phyloP scores from a whole-genome alignment of 2,797 vertebrate genomes.

The Coluber constrictor region DNA sequence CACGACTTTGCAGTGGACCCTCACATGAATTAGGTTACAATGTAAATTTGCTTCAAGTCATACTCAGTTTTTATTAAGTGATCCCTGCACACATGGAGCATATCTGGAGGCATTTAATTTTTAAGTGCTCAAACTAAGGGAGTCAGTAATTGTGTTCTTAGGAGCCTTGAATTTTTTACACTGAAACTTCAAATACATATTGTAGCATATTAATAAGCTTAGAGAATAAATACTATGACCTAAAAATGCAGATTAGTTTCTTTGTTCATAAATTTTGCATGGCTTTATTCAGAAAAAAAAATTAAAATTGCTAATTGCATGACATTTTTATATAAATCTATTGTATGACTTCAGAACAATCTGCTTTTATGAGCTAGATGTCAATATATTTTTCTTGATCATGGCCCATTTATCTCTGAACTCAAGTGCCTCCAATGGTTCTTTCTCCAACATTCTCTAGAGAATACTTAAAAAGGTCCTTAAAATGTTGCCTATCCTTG shows the following conservation, averaged over 20 bases:
- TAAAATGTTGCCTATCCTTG: neutral
- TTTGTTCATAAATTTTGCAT: slow-evolving; percentile 33
- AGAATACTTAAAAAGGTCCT: neutral
- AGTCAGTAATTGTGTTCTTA: slow-evolving; percentile 53
- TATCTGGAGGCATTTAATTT: slow-evolving; percentile 42
- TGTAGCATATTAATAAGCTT: slow-evolving; percentile 33
- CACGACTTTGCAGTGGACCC: slow-evolving; percentile 1
- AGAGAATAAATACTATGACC: slow-evolving; percentile 27
- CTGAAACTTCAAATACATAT: slow-evolving; percentile 7
- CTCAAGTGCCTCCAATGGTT: neutral
- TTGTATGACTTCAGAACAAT: neutral
- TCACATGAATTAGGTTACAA: neutral
- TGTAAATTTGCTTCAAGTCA: slow-evolving; percentile 24
- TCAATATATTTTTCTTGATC: neutral
- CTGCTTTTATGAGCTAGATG: neutral
- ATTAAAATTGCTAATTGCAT: neutral
- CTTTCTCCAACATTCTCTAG: neutral
- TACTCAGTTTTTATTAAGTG: slow-evolving; percentile 23
- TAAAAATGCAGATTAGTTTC: slow-evolving; percentile 31
- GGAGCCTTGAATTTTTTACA: slow-evolving; percentile 38
- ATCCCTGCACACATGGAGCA: neutral
- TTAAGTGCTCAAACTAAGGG: slow-evolving; percentile 27
- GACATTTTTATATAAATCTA: neutral
- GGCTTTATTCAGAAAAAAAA: neutral
- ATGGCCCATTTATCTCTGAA: neutral